Evolutionary conservation across 2,113 vertebrate species (phyloP).

Genomic region (Melanerpes formicivorus): DNA sequence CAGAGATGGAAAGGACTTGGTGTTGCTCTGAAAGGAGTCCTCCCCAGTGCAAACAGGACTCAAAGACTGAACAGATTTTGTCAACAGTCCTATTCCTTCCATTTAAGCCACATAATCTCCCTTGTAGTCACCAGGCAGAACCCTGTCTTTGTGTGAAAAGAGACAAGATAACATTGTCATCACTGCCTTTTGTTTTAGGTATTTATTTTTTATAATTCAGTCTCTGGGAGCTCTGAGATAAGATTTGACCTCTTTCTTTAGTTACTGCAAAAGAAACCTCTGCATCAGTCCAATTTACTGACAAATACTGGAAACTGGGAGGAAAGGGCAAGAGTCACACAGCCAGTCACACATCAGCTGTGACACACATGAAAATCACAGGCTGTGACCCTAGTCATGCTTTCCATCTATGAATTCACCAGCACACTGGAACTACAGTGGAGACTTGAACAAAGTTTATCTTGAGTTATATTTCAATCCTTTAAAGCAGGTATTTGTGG

Average conservation of each 20-base stretch:
- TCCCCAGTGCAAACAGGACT: background rate
- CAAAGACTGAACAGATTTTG: background rate
- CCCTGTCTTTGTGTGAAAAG: background rate
- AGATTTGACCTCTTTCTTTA: background rate
- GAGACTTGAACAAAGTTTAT: background rate
- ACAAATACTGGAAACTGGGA: background rate
- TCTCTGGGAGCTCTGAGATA: background rate
- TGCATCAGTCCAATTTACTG: background rate
- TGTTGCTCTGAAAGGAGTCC: background rate
- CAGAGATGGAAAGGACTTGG: background rate
- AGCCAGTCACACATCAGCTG: background rate
- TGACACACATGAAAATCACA: slow-evolving; percentile 11
- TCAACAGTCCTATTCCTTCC: background rate
- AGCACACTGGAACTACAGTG: background rate
- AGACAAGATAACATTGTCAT: background rate
- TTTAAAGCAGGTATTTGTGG: background rate
- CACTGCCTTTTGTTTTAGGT: background rate
- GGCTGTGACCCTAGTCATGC: background rate
- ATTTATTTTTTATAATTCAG: background rate
- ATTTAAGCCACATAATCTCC: slow-evolving; percentile 9
- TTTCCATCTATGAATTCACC: background rate
- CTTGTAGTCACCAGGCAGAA: background rate
- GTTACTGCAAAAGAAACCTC: background rate
- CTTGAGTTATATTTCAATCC: background rate
- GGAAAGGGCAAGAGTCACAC: background rate